Evolutionary conservation across 2,888 invertebrate genomes (phyloP).

Genomic region (Cinara cedri): DNA sequence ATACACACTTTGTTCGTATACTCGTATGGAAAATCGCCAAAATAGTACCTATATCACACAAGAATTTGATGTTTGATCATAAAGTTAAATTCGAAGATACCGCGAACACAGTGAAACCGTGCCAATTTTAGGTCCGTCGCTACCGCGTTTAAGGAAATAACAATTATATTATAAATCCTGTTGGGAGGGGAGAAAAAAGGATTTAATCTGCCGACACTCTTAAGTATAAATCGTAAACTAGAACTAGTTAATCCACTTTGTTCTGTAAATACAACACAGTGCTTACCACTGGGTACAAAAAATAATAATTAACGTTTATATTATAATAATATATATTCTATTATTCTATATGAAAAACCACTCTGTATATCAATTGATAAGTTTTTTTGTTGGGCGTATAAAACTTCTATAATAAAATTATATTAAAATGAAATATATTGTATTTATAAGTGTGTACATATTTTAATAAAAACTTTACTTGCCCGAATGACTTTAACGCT

Average conservation of each 20-base stretch:
- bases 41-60: conserved; percentile 16
- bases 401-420: no score
- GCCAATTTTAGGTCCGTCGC: conserved; percentile 5
- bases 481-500: no score
- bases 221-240: background rate
- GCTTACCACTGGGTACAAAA: background rate
- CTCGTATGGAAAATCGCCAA: conserved; percentile 23
- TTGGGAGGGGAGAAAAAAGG: background rate
- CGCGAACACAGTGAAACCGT: background rate
- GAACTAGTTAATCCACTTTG: background rate
- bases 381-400: background rate
- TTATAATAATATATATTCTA: no score
- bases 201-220: background rate
- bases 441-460: no score
- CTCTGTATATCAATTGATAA: background rate
- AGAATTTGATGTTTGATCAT: conserved; percentile 45
- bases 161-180: conserved; percentile 8
- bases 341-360: no score
- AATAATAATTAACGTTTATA: no score
- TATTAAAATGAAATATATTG: no score
- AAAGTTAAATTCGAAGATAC: background rate
- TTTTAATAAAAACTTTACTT: no score
- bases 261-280: background rate
- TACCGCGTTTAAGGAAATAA: background rate
- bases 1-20: background rate